Evolutionary conservation across 1,140 invertebrate genomes (phyloP).

Genomic region (Wiebesia pumilae): DNA sequence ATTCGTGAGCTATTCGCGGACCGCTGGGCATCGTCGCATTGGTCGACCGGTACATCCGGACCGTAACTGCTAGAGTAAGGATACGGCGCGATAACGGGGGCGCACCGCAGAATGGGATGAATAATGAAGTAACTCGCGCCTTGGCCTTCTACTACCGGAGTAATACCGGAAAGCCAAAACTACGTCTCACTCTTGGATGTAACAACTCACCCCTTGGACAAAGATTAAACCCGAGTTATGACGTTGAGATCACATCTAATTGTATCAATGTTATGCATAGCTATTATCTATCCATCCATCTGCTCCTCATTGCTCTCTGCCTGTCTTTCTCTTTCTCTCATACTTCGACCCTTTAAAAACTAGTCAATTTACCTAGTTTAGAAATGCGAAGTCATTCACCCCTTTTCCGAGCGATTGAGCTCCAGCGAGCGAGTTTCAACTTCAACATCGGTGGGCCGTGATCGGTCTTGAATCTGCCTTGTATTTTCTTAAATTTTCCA

Average conservation of each 20-base stretch:
- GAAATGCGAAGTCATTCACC: conserved; percentile 21
- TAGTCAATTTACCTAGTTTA: conserved; percentile 70
- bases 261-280: conserved; percentile 71
- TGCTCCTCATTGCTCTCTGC: conserved; percentile 48
- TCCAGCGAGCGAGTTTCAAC: conserved; percentile 19
- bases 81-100: conserved; percentile 59
- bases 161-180: conserved; percentile 11
- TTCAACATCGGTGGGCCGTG: conserved; percentile 9
- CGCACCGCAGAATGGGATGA: conserved; percentile 68
- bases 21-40: conserved; percentile 56
- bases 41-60: conserved; percentile 66
- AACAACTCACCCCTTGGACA: not conserved
- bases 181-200: not conserved
- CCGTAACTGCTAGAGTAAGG: conserved; percentile 34
- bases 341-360: conserved; percentile 58
- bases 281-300: conserved; percentile 64
- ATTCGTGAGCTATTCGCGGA: conserved; percentile 62
- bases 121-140: conserved; percentile 74
- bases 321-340: conserved; percentile 64
- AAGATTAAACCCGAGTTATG: conserved; percentile 75
- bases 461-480: conserved; percentile 16
- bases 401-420: conserved; percentile 73
- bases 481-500: conserved; percentile 45
- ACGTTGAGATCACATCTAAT: conserved; percentile 75
- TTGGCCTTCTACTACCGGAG: conserved; percentile 55